Conservation (phyloP, 2,797 vertebrate species). For the Xenops minutus region DNA sequence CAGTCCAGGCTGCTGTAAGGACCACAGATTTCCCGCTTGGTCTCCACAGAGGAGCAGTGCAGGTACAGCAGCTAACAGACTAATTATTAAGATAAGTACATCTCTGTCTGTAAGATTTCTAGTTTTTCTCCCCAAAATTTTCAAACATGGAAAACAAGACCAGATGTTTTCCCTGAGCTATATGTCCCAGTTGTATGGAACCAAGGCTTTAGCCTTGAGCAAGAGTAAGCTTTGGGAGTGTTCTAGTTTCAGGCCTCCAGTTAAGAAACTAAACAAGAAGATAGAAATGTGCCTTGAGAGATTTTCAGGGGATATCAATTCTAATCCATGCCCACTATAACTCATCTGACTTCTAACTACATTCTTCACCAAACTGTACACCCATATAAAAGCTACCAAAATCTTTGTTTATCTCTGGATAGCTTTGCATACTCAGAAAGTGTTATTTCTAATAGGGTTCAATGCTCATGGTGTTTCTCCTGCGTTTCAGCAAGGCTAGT, state of each 20-base stretch:
- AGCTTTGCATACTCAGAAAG: neutral
- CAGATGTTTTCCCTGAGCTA: neutral
- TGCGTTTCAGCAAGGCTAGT: neutral
- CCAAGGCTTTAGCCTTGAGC: neutral
- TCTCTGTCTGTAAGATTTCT: neutral
- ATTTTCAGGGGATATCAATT: neutral
- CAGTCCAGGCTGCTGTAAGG: neutral
- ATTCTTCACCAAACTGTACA: neutral
- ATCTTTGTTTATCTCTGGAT: neutral
- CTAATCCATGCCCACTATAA: neutral
- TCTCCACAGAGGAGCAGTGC: rapidly evolving
- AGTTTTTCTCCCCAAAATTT: neutral
- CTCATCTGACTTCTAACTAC: neutral
- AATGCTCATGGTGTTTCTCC: neutral
- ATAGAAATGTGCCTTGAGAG: neutral
- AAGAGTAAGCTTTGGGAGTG: neutral
- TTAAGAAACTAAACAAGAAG: neutral
- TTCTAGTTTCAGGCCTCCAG: neutral
- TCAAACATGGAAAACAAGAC: neutral
- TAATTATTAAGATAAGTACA: neutral
- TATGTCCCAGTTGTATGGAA: neutral
- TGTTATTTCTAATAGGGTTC: neutral
- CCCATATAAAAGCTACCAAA: neutral
- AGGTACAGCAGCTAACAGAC: neutral
- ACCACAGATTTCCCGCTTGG: neutral